Evolutionary conservation across 2,113 vertebrate genomes (phyloP).

Genomic region (Lipophrys pholis): DNA sequence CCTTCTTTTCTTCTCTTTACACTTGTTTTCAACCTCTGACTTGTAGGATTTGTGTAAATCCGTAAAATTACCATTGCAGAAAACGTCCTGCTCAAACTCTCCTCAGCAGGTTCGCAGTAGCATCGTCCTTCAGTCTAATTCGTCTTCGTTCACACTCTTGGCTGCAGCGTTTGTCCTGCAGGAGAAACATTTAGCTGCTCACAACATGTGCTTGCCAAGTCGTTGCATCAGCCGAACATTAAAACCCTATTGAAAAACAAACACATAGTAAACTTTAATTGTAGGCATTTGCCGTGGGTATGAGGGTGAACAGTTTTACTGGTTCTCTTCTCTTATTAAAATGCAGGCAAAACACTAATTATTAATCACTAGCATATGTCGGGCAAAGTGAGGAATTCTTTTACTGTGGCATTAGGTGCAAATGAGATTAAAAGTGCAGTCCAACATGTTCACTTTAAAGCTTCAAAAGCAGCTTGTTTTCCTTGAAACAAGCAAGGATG

Average conservation of each 20-base stretch:
- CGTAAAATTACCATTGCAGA: no score
- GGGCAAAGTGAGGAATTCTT: slow-evolving; percentile 65
- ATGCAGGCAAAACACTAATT: slow-evolving; percentile 78
- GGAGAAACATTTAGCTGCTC: slow-evolving; percentile 32
- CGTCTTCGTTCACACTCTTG: not conserved
- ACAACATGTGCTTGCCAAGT: slow-evolving; percentile 56
- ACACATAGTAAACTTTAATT: slow-evolving; percentile 85
- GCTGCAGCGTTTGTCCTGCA: slow-evolving; percentile 37
- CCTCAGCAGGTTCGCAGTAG: not conserved
- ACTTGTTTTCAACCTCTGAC: slow-evolving; percentile 1
- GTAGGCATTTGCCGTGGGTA: slow-evolving; percentile 73
- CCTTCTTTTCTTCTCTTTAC: no score
- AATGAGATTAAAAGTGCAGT: slow-evolving; percentile 69
- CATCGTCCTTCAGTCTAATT: not conserved
- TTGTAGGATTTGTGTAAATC: not conserved
- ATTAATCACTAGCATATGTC: slow-evolving; percentile 83
- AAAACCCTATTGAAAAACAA: slow-evolving; percentile 83
- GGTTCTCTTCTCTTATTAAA: slow-evolving; percentile 70
- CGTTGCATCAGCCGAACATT: slow-evolving; percentile 72
- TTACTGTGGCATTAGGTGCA: slow-evolving; percentile 70
- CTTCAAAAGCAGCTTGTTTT: not conserved
- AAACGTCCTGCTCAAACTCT: not conserved
- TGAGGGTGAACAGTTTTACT: slow-evolving; percentile 71
- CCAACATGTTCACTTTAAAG: slow-evolving; percentile 11
- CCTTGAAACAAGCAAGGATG: not conserved